Evolutionary conservation across 2,888 invertebrate species (phyloP), one percentile per base, ranked within the genome.

Genomic region (Acronicta psi): DNA sequence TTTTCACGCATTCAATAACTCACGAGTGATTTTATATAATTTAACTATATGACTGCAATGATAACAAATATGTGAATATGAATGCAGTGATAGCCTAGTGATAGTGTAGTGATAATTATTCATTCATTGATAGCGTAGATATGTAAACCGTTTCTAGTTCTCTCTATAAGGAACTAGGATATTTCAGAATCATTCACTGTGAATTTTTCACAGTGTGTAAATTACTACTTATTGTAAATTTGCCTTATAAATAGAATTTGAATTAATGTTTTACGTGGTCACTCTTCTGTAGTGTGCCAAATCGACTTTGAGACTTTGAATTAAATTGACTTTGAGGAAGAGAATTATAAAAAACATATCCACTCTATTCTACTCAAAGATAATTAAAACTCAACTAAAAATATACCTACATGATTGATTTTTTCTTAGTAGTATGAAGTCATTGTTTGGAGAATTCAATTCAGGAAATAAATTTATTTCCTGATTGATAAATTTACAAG

Each of bases 401-500:
- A 38, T 47, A 44, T 17, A 38, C 2, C 16, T 29, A 6, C 9
- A 9, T n/a, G 9, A 25, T 31, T 25, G 2, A 11, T 37, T 9
- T 46, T n/a, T 44, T 18, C 41, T n/a, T 34, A 9, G 3, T 10
- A 36, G 10, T 29, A 43, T 14, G 8, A 41, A 18, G 9, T 59
- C 17, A 46, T 45, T 46, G 37, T 11, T 23, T 9, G 5, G n/a
- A n/a, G 11, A 36, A 31, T 25, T 25, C 25, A 25, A 25, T 25
- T 49, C 1, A 18, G 38, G 20, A 51, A 13, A 31, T 40, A 40
- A 23, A 23, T 41, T 36, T n/a, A 11, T 16, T 46, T 44, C 18
- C 14, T 25, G 11, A 36, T 40, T 60, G 16, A 23, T 23, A 13
- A 36, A 49, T 55, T 56, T 46, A 29, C n/a, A 42, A 59, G 29